A percentile compares a stretch with the other conserved stretches of the same genome.
These are phyloP conservation scores for Euplagia quadripunctaria DNA, from an alignment of 2,888 invertebrate species.

Conservation along the genomic window DNA sequence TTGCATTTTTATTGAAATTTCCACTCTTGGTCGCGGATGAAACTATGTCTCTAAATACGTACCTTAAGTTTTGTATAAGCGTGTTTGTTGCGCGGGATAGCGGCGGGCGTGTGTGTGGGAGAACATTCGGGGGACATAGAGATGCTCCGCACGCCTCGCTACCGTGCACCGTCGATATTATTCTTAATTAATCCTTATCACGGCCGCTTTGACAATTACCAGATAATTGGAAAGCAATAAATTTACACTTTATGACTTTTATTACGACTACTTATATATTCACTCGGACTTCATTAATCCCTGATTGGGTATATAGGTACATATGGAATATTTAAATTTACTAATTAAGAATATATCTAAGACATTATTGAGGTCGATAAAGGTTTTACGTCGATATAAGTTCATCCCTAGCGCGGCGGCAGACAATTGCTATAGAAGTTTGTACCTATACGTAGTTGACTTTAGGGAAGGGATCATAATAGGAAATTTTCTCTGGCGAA, in stretches of 20 bases:
- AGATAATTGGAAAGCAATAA: conserved; percentile 50
- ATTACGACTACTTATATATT: conserved; percentile 41
- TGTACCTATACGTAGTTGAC: conserved; percentile 76
- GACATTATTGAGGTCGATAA: conserved; percentile 31
- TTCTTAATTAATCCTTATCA: conserved; percentile 47
- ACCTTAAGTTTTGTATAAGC: conserved; percentile 78
- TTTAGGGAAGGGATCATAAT: conserved; percentile 85
- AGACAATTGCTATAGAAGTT: conserved; percentile 81
- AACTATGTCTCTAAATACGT: conserved; percentile 82
- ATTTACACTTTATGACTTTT: conserved; percentile 52
- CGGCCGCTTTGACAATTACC: conserved; percentile 42
- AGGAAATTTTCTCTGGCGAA: conserved; percentile 83
- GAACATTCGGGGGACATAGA: conserved; percentile 56
- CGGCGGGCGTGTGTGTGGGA: conserved; percentile 53
- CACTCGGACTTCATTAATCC: conserved; percentile 44
- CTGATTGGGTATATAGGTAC: conserved; percentile 36
- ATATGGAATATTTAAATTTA: conserved; percentile 47
- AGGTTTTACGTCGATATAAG: conserved; percentile 47
- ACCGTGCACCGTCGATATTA: conserved; percentile 58
- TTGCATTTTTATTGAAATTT: conserved; percentile 87
- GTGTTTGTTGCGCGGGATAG: conserved; percentile 50
- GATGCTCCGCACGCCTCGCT: conserved; percentile 43
- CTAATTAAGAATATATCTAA: conserved; percentile 42
- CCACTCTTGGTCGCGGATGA: conserved; percentile 81
- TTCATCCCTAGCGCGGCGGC: conserved; percentile 61